Conservation (phyloP, 2,888 invertebrate genomes). For the Timema podura region DNA sequence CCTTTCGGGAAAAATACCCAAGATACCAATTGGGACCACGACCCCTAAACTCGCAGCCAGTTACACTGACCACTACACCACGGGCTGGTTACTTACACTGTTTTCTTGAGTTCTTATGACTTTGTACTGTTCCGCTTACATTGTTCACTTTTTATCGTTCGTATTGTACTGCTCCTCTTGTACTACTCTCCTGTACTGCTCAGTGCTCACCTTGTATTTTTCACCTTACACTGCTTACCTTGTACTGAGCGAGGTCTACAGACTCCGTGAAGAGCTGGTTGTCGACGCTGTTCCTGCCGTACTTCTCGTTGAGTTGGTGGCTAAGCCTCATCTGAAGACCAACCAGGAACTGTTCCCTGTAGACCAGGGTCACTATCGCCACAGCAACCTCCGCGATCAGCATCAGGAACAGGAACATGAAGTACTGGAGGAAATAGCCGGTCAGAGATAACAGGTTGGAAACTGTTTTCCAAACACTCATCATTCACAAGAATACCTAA, state of each 20-base stretch:
- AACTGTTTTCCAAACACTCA: background rate
- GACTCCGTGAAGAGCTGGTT: slow-evolving; percentile 45
- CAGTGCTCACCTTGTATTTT: no score
- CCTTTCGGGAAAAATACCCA: no score
- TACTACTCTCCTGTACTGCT: no score
- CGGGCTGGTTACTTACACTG: no score
- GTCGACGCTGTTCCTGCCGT: slow-evolving; percentile 43
- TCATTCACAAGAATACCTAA: no score
- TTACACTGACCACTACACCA: no score
- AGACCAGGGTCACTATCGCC: slow-evolving; percentile 44
- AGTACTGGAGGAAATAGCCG: slow-evolving; percentile 42
- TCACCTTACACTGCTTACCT: slow-evolving; percentile 38
- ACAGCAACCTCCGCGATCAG: slow-evolving; percentile 47
- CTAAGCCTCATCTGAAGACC: slow-evolving; percentile 43
- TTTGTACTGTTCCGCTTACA: background rate
- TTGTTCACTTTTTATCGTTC: background rate
- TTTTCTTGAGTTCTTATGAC: background rate
- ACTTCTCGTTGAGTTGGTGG: slow-evolving; percentile 41
- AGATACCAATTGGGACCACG: no score
- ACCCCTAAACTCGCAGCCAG: no score
- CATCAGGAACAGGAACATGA: slow-evolving; percentile 47
- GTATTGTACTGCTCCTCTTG: background rate
- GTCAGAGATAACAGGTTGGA: background rate
- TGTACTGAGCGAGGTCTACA: slow-evolving; percentile 48
- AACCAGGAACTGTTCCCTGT: slow-evolving; percentile 41